A percentile compares a stretch with the other conserved stretches of the same genome.
These are phyloP conservation scores for Tetramorium alpestre DNA, from an alignment of 1,140 invertebrate genomes.

Conservation along the genomic window DNA sequence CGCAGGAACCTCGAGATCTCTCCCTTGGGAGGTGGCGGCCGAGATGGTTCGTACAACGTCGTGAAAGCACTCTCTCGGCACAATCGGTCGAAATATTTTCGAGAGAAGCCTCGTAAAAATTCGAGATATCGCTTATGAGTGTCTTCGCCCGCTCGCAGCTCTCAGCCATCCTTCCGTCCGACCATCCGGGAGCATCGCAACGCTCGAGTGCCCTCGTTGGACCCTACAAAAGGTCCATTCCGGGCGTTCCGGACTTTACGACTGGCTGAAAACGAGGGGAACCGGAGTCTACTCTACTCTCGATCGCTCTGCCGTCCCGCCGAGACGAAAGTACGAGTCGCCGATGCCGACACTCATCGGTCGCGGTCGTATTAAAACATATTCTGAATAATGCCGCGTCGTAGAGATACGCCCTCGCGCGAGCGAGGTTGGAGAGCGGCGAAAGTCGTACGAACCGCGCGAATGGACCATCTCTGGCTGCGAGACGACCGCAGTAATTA, in stretches of 20 bases:
- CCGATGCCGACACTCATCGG: slow-evolving; percentile 32
- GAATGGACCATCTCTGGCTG: neutral
- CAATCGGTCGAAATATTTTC: slow-evolving; percentile 78
- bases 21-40: neutral
- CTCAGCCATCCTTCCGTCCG: neutral
- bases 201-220: slow-evolving; percentile 55
- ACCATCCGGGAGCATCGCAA: slow-evolving; percentile 51
- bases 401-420: slow-evolving; percentile 9
- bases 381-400: slow-evolving; percentile 26
- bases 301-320: slow-evolving; percentile 36
- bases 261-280: slow-evolving; percentile 53
- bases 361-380: slow-evolving; percentile 39
- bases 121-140: slow-evolving; percentile 73
- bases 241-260: slow-evolving; percentile 68
- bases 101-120: slow-evolving; percentile 72
- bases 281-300: slow-evolving; percentile 30
- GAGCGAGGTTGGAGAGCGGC: neutral
- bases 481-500: slow-evolving; percentile 16
- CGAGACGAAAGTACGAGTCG: slow-evolving; percentile 29
- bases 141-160: slow-evolving; percentile 29
- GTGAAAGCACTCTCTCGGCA: slow-evolving; percentile 60
- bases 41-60: slow-evolving; percentile 31
- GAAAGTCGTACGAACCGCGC: neutral
- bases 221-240: slow-evolving; percentile 64
- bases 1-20: slow-evolving; percentile 12